These are phyloP conservation scores for Acrocephalus arundinaceus DNA, from an alignment of 2,113 vertebrate species.

Conservation along the genomic window DNA sequence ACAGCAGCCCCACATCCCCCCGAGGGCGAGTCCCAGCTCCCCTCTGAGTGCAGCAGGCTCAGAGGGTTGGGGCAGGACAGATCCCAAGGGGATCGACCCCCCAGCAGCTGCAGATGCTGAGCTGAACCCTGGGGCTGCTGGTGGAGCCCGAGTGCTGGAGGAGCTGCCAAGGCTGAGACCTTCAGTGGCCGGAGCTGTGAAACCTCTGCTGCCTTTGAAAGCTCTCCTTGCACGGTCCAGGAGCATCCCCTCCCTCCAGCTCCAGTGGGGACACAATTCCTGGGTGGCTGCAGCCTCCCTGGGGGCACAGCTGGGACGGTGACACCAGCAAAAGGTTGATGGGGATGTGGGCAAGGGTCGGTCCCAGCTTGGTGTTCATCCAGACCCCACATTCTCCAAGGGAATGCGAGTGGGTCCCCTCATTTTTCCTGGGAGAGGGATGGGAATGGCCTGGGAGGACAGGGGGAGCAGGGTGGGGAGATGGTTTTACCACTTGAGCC, in stretches of 20 bases:
- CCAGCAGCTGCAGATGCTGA: background rate
- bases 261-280: fast-evolving
- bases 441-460: background rate
- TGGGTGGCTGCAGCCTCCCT: background rate
- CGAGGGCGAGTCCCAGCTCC: background rate
- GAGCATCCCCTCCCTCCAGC: fast-evolving
- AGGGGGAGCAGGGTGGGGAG: background rate
- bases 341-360: too few relatives aligned
- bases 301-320: background rate
- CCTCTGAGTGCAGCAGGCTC: background rate
- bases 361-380: background rate
- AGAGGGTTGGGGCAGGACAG: background rate
- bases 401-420: background rate
- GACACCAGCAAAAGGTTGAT: background rate
- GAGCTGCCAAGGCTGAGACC: background rate
- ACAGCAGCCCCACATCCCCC: background rate
- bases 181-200: background rate
- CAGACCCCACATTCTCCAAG: background rate
- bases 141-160: background rate
- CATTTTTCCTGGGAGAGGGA: background rate
- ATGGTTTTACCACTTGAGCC: background rate
- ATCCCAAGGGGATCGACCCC: background rate
- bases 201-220: background rate
- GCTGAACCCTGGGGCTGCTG: background rate
- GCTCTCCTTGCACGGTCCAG: background rate